These are phyloP conservation scores for Lacerta agilis DNA, from an alignment of 2,797 vertebrate genomes.

Conservation along the genomic window DNA sequence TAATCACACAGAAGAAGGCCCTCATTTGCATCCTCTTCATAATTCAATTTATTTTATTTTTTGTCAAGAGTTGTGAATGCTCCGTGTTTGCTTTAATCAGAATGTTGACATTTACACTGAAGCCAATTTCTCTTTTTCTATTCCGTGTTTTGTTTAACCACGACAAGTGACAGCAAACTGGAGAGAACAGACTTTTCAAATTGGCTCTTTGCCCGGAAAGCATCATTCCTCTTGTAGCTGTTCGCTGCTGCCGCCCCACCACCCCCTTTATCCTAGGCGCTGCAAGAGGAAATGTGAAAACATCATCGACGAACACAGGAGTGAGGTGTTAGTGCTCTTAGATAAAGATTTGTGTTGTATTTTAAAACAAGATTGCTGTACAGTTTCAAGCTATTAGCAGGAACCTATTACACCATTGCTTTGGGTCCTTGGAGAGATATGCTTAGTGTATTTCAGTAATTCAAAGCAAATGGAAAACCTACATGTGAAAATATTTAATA, in stretches of 20 bases:
- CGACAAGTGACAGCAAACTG: slow-evolving; percentile 85
- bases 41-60: slow-evolving; percentile 79
- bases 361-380: slow-evolving; percentile 83
- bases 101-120: slow-evolving; percentile 87
- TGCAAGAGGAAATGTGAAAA: slow-evolving; percentile 78
- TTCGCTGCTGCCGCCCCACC: slow-evolving; percentile 27
- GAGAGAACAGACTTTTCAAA: slow-evolving; percentile 83
- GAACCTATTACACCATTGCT: slow-evolving; percentile 77
- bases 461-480: slow-evolving; percentile 83
- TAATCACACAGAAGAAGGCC: slow-evolving; percentile 73
- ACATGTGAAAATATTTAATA: slow-evolving; percentile 81
- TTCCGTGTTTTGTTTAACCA: slow-evolving; percentile 84
- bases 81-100: slow-evolving; percentile 86
- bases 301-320: slow-evolving; percentile 70
- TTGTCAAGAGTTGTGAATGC: slow-evolving; percentile 81
- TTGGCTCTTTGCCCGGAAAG: slow-evolving; percentile 83
- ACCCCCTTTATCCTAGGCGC: slow-evolving; percentile 61
- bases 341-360: slow-evolving; percentile 86
- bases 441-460: slow-evolving; percentile 84
- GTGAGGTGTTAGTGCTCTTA: slow-evolving; percentile 82
- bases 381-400: slow-evolving; percentile 82
- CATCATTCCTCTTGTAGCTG: slow-evolving; percentile 81
- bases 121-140: slow-evolving; percentile 83
- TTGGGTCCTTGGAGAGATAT: slow-evolving; percentile 78
- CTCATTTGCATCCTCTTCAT: slow-evolving; percentile 82